Evolutionary conservation across 1,140 invertebrate species (phyloP).

Genomic region (Tetragonula clypearis): DNA sequence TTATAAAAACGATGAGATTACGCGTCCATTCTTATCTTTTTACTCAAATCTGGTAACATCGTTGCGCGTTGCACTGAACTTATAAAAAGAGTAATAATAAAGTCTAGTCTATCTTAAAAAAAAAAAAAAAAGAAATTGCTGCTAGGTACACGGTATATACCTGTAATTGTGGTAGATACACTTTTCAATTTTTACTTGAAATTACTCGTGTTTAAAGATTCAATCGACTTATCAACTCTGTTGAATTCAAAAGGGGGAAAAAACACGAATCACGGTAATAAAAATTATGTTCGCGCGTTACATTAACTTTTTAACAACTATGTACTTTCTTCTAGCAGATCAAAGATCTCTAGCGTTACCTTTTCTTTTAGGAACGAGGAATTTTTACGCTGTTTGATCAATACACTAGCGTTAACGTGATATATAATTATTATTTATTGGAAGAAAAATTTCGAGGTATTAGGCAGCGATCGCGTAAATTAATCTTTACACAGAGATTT

Average conservation of each 20-base stretch:
- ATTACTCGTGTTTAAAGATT: neutral
- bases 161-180: neutral
- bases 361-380: neutral
- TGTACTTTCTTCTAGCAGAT: neutral
- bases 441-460: neutral
- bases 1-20: neutral
- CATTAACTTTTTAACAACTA: neutral
- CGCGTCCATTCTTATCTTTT: neutral
- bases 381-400: neutral
- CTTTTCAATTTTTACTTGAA: neutral
- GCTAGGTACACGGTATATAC: neutral
- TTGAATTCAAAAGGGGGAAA: neutral
- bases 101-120: neutral
- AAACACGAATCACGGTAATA: neutral
- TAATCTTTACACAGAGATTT: neutral
- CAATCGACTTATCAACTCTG: neutral
- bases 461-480: slow-evolving; percentile 21
- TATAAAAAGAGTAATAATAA: neutral
- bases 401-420: neutral
- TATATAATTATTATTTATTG: neutral
- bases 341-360: neutral
- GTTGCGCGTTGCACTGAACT: too few relatives aligned
- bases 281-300: neutral
- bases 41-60: neutral
- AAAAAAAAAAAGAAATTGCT: neutral